Percentiles rank a stretch among this genome's conserved stretches.
These are phyloP conservation scores for Desoria tigrina DNA, from an alignment of 2,888 invertebrate genomes.

Conservation along the genomic window DNA sequence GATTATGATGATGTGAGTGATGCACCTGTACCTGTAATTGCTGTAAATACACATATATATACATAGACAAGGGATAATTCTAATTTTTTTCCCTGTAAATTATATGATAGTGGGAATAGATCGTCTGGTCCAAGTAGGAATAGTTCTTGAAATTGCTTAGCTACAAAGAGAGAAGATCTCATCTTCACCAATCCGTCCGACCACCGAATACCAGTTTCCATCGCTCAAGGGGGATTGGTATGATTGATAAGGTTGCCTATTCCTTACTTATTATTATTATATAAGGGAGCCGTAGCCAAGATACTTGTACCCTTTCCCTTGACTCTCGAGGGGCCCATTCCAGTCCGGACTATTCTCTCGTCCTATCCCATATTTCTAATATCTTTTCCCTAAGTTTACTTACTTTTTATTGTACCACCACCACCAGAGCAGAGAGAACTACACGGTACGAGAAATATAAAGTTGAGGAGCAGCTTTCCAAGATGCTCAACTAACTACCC, in stretches of 20 bases:
- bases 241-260: constrained; percentile 45
- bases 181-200: constrained; percentile 1
- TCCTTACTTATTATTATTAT: constrained; percentile 1
- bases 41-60: neutral
- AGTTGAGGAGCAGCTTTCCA: too few relatives aligned
- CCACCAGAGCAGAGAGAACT: too few relatives aligned
- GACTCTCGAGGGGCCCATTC: constrained; percentile 38
- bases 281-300: constrained; percentile 3
- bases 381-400: too few relatives aligned
- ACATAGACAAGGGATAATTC: neutral
- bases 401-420: too few relatives aligned
- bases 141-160: too few relatives aligned
- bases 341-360: neutral
- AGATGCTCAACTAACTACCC: too few relatives aligned
- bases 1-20: neutral
- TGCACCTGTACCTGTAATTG: constrained; percentile 6
- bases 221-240: constrained; percentile 47
- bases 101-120: neutral
- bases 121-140: too few relatives aligned
- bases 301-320: constrained; percentile 15
- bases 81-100: too few relatives aligned
- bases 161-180: constrained; percentile 16
- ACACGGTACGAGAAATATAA: too few relatives aligned
- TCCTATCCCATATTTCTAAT: too few relatives aligned
- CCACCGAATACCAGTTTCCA: constrained; percentile 45